A percentile compares a stretch with the other conserved stretches of the same genome.
Conservation (phyloP, 1,140 invertebrate species). For the Heterodera schachtii region DNA sequence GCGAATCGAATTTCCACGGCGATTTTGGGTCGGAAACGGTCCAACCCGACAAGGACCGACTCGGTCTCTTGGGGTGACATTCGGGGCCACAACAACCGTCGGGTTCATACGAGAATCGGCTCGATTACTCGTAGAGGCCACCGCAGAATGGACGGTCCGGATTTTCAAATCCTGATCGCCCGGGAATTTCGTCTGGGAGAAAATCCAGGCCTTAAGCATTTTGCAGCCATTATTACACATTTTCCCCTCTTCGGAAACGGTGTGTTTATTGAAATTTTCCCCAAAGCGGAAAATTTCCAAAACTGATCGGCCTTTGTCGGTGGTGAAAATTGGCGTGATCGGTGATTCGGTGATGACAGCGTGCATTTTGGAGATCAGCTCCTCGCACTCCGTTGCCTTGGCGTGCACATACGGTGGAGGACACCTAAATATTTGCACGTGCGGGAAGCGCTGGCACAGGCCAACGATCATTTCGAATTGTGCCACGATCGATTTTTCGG, state of each 20-base stretch:
- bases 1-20: too few species aligned
- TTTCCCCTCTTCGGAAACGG: not conserved
- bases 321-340: not conserved
- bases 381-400: not conserved
- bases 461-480: not conserved
- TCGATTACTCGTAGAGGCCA: too few species aligned
- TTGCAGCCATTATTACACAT: not conserved
- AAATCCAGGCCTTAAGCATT: conserved; percentile 6
- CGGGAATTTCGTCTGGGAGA: not conserved
- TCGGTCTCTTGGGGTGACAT: too few species aligned
- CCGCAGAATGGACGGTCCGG: not conserved
- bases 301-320: conserved; percentile 3
- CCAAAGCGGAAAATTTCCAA: not conserved
- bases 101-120: too few species aligned
- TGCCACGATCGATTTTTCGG: not conserved
- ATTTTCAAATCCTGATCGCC: not conserved
- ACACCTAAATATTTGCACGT: not conserved
- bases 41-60: too few species aligned
- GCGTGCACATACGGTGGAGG: not conserved
- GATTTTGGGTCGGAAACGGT: too few species aligned
- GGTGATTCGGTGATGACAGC: not conserved
- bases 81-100: too few species aligned
- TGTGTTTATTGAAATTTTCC: not conserved
- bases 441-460: conserved; percentile 2
- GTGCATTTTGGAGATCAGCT: not conserved